Evolutionary conservation across 2,797 vertebrate species (phyloP), one percentile per base, ranked within the genome.

Genomic region (Hybognathus amarus): DNA sequence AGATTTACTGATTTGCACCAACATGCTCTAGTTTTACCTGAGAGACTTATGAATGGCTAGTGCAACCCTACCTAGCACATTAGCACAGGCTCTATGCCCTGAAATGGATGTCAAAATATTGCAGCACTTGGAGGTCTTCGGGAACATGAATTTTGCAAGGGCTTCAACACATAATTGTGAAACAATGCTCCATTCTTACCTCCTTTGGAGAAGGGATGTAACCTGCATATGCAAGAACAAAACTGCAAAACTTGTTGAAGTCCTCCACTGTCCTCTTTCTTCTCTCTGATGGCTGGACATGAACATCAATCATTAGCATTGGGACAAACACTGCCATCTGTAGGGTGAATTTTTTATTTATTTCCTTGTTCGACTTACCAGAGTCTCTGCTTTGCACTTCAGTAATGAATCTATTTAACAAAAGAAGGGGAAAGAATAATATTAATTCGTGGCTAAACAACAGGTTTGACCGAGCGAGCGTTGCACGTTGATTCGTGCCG

Each of bases 231-330:
- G 97, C 96, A 87, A 98, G 91, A 63, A 98, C 97, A 85, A 98
- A 97, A 90, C 96, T 98, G 93, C 97, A 98, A 91, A 98, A 98
- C 92, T 98, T 97, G 91, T 98, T 98, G 92, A 98, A 97, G 91
- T 98, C 97, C 80, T 98, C 97, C 54, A 98, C 97, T 0, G 97
- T 98, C 89, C 97, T 95, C 89, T 96, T 95, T 84, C 96, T 96
- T 90, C 96, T 96, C 90, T 97, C 96, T 30, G 96, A 95, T 83
- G 97, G 96, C 97, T 97, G 45, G 81, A 88, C 88, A 33, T 67
- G 7, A 87, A 87, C 33, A 83, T 30, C 42, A 8, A 2, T 38
- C 24, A 40, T 83, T 83, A 86, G 24, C 12, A 52, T 33, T 59
- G 13, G 54, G 33, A 68, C 33, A 61, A 67, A 24, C 42, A 82